Conservation (phyloP, 2,888 invertebrate species). For the Caradrina clavipalpis region DNA sequence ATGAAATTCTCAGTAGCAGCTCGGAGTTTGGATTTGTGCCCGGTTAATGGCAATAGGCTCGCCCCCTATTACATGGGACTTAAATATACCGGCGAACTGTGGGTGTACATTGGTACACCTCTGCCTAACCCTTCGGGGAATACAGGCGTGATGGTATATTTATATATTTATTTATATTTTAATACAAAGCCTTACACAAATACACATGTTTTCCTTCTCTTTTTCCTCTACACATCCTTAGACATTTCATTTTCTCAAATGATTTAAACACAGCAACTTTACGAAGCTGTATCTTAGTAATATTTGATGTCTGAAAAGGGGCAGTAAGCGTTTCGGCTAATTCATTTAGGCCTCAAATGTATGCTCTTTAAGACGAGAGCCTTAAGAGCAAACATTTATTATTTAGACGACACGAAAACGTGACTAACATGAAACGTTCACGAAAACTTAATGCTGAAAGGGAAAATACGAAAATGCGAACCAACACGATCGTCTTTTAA, state of each 20-base stretch:
- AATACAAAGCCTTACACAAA: too few species aligned
- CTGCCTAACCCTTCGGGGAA: too few species aligned
- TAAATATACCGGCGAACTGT: too few species aligned
- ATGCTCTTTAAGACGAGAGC: conserved; percentile 11
- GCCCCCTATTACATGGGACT: too few species aligned
- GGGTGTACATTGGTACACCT: too few species aligned
- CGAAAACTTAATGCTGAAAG: conserved; percentile 14
- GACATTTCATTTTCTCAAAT: neutral
- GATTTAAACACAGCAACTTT: neutral
- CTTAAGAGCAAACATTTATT: conserved; percentile 37
- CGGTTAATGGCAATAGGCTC: too few species aligned
- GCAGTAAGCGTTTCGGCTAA: conserved; percentile 22
- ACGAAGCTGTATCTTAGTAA: conserved; percentile 1
- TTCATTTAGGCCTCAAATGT: conserved; percentile 20
- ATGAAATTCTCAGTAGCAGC: too few species aligned
- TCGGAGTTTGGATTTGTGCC: too few species aligned
- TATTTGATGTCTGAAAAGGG: conserved; percentile 22
- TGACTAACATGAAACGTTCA: conserved; percentile 11
- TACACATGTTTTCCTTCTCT: too few species aligned
- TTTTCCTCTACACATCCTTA: neutral
- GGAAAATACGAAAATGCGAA: conserved; percentile 2
- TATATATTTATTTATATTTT: too few species aligned
- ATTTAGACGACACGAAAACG: conserved; percentile 32
- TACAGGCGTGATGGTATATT: too few species aligned
- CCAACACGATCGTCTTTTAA: conserved; percentile 5